Evolutionary conservation across 2,113 vertebrate species (phyloP).

Genomic region (Motacilla alba): DNA sequence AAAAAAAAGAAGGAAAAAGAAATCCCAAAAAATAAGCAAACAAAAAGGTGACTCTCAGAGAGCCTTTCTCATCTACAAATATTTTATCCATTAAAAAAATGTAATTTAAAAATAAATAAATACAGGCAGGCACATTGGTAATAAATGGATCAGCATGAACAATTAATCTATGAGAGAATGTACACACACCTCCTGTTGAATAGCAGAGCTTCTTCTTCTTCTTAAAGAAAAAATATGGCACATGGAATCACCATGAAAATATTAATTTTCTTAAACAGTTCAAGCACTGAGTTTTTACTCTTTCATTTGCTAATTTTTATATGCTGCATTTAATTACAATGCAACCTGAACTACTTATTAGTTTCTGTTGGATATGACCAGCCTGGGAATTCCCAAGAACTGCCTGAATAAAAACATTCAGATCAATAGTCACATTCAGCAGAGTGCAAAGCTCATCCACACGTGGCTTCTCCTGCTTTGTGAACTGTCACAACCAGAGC

Average conservation of each 20-base stretch:
- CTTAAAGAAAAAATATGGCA: not conserved
- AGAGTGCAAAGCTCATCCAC: not conserved
- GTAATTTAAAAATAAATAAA: not conserved
- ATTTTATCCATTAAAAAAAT: not conserved
- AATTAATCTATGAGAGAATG: not conserved
- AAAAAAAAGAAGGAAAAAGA: rapidly evolving
- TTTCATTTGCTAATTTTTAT: not conserved
- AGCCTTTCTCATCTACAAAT: not conserved
- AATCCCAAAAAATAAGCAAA: not conserved
- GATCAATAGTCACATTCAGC: not conserved
- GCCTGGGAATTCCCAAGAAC: not conserved
- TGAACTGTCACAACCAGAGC: not conserved
- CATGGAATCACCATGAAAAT: not conserved
- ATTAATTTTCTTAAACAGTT: not conserved
- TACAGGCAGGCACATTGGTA: not conserved
- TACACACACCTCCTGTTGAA: not conserved
- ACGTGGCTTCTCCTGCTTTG: not conserved
- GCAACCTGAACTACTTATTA: not conserved
- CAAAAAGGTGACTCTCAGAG: no score
- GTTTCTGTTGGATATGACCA: not conserved
- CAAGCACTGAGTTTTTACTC: not conserved
- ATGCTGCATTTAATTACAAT: not conserved
- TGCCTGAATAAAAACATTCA: not conserved
- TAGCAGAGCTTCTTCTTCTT: not conserved
- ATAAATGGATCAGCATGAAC: not conserved